These are phyloP conservation scores for Conistra vaccinii DNA, from an alignment of 2,888 invertebrate genomes.

Conservation along the genomic window DNA sequence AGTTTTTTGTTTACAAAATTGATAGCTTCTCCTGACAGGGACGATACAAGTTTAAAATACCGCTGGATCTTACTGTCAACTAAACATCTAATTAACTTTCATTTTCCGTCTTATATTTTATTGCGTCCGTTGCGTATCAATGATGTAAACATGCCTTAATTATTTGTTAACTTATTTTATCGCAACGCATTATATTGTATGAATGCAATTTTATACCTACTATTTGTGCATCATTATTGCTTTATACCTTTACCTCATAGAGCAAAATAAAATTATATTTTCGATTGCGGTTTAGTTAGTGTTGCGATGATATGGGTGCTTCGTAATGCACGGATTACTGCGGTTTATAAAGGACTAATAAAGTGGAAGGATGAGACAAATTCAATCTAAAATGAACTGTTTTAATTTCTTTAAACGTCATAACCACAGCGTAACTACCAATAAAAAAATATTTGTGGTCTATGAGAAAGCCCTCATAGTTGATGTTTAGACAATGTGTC, in stretches of 20 bases:
- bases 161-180: slow-evolving; percentile 10
- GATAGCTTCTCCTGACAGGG: too few relatives aligned
- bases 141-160: neutral
- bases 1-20: too few relatives aligned
- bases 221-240: slow-evolving; percentile 1
- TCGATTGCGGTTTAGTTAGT: slow-evolving; percentile 11
- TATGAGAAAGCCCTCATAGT: too few relatives aligned
- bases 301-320: neutral
- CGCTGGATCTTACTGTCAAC: neutral
- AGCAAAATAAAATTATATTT: neutral
- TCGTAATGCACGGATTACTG: neutral
- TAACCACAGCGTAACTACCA: too few relatives aligned
- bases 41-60: neutral
- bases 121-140: neutral
- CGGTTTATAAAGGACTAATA: neutral
- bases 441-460: too few relatives aligned
- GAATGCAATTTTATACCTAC: neutral
- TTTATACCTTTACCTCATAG: slow-evolving; percentile 10
- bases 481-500: too few relatives aligned
- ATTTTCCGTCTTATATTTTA: neutral
- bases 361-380: neutral
- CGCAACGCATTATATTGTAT: neutral
- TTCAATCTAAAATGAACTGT: too few relatives aligned
- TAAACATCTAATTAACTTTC: neutral
- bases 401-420: too few relatives aligned